Evolutionary conservation across 2,113 vertebrate species (phyloP), one percentile per base, ranked within the genome.

Genomic region (Phocoena sinus): DNA sequence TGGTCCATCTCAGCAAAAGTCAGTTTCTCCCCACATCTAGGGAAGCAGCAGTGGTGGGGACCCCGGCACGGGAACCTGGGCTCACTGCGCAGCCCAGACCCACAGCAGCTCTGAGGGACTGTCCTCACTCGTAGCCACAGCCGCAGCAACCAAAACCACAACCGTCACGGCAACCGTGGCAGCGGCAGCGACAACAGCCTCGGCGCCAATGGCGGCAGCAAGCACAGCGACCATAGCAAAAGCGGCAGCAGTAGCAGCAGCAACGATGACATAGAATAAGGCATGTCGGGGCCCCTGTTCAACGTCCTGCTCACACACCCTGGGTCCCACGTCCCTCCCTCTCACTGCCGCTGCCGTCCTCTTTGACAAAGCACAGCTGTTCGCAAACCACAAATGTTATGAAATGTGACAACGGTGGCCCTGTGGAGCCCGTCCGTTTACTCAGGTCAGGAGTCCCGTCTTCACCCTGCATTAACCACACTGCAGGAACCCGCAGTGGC

Each of bases 321-420:
- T 0, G 31, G 33, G 44, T 2, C 65, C 65, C 10, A 1, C 26
- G 8, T 9, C 25, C 31, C 14, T 17, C 8, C 1, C 25, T 23
- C 58, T 36, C 41, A 0, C 15, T 3, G 0, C 5, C 1, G 0
- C 3, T 0, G 28, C 65, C 4, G 0, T 26, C 21, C 0, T 14
- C 21, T 13, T 1, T 47, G 38, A 41, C 15, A 0, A 4, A 11
- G 7, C 1, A 1, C 33, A 14, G 93, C 33, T 58, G 71, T 21
- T 33, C 5, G 0, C 7, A 8, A 15, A 56, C 86, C 86, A 2
- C 76, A 6, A 1, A 5, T 8, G 26, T 63, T 11, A 20, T 15
- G 76, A 82, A n/a, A 56, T 0, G 3, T 0, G 53, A 38, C 53
- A 20, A 6, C 25, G 1, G 18, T 5, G 53, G 5, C 5, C 17